A percentile compares a stretch with the other conserved stretches of the same genome.
Evolutionary conservation across 2,797 vertebrate species (phyloP).

Genomic region (Tokudaia muenninki): DNA sequence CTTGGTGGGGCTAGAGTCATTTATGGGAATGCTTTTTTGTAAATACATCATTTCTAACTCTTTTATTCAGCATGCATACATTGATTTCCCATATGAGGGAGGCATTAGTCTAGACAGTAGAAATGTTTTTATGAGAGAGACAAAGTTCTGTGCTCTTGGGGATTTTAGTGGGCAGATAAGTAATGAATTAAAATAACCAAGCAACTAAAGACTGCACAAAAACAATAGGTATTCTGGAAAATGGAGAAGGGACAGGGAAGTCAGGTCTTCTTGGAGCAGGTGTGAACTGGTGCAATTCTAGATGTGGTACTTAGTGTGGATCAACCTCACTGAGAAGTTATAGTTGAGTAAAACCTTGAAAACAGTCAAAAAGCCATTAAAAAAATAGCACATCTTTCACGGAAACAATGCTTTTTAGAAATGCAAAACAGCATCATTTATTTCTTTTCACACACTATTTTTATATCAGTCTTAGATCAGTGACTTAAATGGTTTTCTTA

Average conservation of each 20-base stretch:
- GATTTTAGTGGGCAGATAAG: not conserved
- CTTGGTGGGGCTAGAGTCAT: not conserved
- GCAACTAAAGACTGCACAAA: not conserved
- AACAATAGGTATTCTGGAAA: not conserved
- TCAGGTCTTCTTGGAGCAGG: not conserved
- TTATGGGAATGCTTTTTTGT: not conserved
- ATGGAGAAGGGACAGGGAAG: not conserved
- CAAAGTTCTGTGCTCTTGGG: not conserved
- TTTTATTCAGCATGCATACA: not conserved
- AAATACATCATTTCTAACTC: not conserved
- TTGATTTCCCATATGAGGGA: not conserved
- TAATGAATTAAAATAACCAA: not conserved
- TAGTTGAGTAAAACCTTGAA: not conserved
- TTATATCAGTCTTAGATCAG: not conserved
- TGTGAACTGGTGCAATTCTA: not conserved
- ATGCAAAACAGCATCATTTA: not conserved
- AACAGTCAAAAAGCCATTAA: not conserved
- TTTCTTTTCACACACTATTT: not conserved
- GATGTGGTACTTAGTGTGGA: not conserved
- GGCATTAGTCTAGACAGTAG: not conserved
- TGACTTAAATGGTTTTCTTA: not conserved
- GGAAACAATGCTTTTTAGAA: not conserved
- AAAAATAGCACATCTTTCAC: not conserved
- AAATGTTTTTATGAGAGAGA: not conserved
- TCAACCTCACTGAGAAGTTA: not conserved